Conservation (phyloP, 2,797 vertebrate species). For the Cygnus olor region DNA sequence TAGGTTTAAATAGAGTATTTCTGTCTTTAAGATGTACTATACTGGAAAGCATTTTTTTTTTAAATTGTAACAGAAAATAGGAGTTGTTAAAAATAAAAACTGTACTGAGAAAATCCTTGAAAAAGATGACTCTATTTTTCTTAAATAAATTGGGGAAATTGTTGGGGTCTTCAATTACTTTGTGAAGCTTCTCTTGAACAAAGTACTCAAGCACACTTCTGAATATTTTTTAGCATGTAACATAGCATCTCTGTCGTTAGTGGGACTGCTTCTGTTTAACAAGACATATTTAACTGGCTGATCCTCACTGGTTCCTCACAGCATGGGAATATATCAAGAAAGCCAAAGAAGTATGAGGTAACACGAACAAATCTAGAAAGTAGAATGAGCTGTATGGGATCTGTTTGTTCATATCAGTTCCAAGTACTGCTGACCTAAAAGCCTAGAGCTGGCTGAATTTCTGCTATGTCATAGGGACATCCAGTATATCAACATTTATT, state of each 20-base stretch:
- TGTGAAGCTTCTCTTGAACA: background rate
- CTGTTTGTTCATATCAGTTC: background rate
- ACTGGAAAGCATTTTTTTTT: background rate
- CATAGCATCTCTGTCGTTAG: background rate
- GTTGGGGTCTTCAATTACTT: background rate
- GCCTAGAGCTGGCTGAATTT: background rate
- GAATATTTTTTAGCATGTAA: background rate
- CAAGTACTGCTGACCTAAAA: background rate
- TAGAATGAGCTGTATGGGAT: background rate
- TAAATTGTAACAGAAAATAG: background rate
- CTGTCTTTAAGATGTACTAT: background rate
- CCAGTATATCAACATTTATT: background rate
- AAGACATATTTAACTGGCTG: background rate
- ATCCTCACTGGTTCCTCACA: background rate
- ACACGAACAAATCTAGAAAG: fast-evolving
- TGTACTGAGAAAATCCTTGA: background rate
- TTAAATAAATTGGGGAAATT: background rate
- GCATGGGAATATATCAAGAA: background rate
- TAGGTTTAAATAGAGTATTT: background rate
- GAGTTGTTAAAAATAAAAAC: background rate
- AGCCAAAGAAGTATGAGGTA: background rate
- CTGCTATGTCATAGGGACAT: background rate
- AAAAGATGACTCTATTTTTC: background rate
- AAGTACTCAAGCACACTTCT: background rate
- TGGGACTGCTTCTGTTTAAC: background rate